phyloP scores from a whole-genome alignment of 1,140 invertebrate species.

The Mycetomoellerius zeteki region DNA sequence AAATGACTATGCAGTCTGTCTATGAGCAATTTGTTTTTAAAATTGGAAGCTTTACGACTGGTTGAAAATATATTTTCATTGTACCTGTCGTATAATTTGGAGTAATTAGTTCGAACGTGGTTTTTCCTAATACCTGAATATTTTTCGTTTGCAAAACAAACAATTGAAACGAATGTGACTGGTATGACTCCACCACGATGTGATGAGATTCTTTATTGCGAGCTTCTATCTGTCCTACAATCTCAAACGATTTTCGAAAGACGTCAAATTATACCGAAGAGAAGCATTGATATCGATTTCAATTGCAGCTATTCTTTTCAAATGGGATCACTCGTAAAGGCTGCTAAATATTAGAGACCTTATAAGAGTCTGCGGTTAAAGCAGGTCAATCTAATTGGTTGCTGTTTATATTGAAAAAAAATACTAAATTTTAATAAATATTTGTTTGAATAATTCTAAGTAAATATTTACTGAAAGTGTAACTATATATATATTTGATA shows the following conservation, averaged over 20 bases:
- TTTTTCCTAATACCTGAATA: not conserved
- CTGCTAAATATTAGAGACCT: no score
- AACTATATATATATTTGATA: no score
- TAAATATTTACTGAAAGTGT: no score
- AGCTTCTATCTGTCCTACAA: not conserved
- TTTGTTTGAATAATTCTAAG: no score
- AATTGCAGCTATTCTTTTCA: not conserved
- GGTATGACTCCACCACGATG: not conserved
- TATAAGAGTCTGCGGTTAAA: no score
- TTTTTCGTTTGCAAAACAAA: conserved; percentile 3
- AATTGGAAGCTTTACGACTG: not conserved
- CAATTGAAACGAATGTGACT: not conserved
- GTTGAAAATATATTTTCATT: not conserved
- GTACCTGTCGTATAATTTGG: not conserved
- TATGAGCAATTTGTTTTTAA: not conserved
- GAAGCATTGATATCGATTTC: not conserved
- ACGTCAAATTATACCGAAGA: not conserved
- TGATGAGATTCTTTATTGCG: not conserved
- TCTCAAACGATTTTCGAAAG: not conserved
- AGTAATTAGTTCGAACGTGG: not conserved
- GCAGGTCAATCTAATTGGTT: no score
- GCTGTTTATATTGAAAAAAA: no score
- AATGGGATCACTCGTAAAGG: not conserved
- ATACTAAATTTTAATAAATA: no score
- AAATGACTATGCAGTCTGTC: not conserved